Percentiles rank a stretch among this genome's conserved stretches.
Evolutionary conservation across 2,113 vertebrate species (phyloP).

Genomic region (Amia ocellicauda): DNA sequence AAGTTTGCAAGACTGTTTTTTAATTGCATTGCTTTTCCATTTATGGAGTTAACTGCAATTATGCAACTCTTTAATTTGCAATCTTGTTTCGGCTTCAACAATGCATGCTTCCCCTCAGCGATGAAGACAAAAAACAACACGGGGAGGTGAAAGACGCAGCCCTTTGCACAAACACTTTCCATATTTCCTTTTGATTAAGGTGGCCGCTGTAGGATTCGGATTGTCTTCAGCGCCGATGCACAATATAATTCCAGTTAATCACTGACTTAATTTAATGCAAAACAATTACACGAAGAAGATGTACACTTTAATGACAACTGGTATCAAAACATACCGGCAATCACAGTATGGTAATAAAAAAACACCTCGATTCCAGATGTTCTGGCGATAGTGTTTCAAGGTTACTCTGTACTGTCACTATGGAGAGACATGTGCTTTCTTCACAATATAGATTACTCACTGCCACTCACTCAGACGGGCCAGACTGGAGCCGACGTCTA

Average conservation of each 20-base stretch:
- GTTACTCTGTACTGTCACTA: background rate
- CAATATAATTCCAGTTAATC: slow-evolving; percentile 4
- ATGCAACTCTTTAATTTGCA: too few species aligned
- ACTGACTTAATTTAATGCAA: slow-evolving; percentile 4
- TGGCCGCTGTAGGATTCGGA: background rate
- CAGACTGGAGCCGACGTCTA: too few species aligned
- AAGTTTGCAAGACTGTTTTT: too few species aligned
- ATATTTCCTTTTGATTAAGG: slow-evolving; percentile 5
- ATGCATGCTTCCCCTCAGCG: too few species aligned
- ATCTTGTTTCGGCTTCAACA: too few species aligned
- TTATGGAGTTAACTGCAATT: too few species aligned
- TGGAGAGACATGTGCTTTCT: too few species aligned
- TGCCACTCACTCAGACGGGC: too few species aligned
- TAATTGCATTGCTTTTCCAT: too few species aligned
- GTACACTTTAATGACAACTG: background rate
- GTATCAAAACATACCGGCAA: slow-evolving; percentile 1
- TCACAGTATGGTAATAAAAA: background rate
- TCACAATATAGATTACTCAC: too few species aligned
- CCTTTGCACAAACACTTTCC: background rate
- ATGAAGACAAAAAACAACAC: background rate
- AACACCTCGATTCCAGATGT: background rate
- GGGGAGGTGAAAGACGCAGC: background rate
- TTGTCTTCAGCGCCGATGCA: background rate
- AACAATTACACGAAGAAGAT: background rate
- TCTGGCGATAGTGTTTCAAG: background rate